Evolutionary conservation across 2,797 vertebrate species (phyloP), one percentile per base, ranked within the genome.

Genomic region (Pachyuromys duprasi): DNA sequence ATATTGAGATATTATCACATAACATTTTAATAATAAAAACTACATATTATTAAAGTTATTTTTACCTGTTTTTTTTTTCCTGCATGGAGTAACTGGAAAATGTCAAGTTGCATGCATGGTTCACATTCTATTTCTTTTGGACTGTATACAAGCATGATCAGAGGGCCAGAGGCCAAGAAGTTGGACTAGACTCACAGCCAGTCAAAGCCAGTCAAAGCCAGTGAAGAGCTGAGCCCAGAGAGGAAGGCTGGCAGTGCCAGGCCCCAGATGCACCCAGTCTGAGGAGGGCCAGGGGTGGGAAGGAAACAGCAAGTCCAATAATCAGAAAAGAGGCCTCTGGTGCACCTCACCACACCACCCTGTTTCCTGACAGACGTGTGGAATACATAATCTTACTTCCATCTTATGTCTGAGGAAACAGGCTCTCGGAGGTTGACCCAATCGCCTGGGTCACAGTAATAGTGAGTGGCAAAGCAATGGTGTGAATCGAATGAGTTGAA

Each of bases 1-100:
- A 42, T 22, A 53, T n/a, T 79, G 24, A 90, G 65, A 57, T 53
- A 89, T 28, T 70, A 81, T 90, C 33, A 89, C 70, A 70, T 36
- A 49, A 20, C 31, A 42, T 78, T 90, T 42, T 90, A 24, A 18
- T 53, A 49, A 49, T 49, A 49, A 49, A 49, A 49, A 36, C 69
- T 17, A 88, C 76, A 86, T 39, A 31, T 53, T 8, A 79, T 36
- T 63, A 33, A 92, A 79, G 70, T 84, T 75, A 49, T 70, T 53
- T 91, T 84, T n/a, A 49, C 36, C 24, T 28, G 7, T 31, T 55
- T 26, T 42, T 31, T 39, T n/a, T 31, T 75, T 36, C 84, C 45
- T 13, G 39, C 63, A 70, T 42, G 24, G 4, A 24, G 0, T 49
- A 14, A 15, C 15, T 53, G 62, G 79, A 17, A 94, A 39, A 8